A percentile compares a stretch with the other conserved stretches of the same genome.
phyloP scores from a whole-genome alignment of 1,140 invertebrate species.

The Melanaphis sacchari region DNA sequence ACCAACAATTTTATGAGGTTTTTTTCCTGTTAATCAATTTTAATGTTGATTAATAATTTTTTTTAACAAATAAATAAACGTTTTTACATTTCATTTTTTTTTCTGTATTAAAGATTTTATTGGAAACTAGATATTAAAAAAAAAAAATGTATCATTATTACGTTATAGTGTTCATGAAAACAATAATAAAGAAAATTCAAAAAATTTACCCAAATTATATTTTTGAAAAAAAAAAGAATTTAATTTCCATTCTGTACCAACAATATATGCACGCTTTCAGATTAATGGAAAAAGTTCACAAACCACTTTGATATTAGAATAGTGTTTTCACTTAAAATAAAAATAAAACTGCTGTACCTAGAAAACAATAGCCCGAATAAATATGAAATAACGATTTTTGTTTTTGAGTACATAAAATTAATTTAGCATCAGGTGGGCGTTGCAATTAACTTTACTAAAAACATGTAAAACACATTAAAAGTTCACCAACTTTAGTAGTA shows the following conservation, averaged over 20 bases:
- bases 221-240: neutral
- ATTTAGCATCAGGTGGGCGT: conserved; percentile 26
- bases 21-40: neutral
- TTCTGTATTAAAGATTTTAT: neutral
- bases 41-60: neutral
- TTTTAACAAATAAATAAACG: neutral
- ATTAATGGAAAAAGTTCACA: conserved; percentile 22
- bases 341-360: neutral
- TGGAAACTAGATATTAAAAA: neutral
- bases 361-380: neutral
- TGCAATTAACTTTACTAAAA: neutral
- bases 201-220: neutral
- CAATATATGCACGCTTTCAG: neutral
- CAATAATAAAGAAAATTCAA: neutral
- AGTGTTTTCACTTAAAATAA: neutral
- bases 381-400: conserved; percentile 34
- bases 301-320: neutral
- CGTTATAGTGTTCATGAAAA: neutral
- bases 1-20: neutral
- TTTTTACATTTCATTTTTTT: neutral
- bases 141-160: neutral
- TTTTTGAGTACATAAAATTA: conserved; percentile 2
- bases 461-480: conserved; percentile 28
- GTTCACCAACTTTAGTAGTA: neutral
- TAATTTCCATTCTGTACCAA: neutral